Evolutionary conservation across 2,113 vertebrate genomes (phyloP).

Genomic region (Henicopernis longicauda): DNA sequence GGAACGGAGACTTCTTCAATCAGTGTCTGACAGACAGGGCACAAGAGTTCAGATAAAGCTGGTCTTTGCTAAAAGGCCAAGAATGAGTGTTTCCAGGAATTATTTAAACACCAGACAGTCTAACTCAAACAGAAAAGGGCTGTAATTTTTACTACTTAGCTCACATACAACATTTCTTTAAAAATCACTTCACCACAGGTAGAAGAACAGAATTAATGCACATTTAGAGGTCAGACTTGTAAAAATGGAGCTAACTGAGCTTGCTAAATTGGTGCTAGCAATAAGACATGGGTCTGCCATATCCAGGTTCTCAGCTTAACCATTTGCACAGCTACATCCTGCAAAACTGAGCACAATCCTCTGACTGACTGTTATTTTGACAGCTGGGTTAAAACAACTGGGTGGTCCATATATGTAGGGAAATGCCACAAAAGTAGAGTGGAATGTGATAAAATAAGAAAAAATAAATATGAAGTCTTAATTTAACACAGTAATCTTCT

Average conservation of each 20-base stretch:
- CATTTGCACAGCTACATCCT: neutral
- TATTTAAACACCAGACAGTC: neutral
- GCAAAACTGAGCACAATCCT: neutral
- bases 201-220: neutral
- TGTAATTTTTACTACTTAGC: neutral
- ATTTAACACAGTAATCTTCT: neutral
- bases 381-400: constrained; percentile 12
- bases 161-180: neutral
- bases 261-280: neutral
- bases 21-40: neutral
- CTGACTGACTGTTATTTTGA: constrained; percentile 14
- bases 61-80: neutral
- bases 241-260: neutral
- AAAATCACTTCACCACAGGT: neutral
- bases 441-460: neutral
- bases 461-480: neutral
- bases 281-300: neutral
- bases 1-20: neutral
- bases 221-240: neutral
- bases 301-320: neutral
- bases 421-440: neutral
- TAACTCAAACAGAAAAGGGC: neutral
- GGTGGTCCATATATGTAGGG: neutral
- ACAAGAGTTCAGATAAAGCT: neutral
- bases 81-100: neutral